Conservation (phyloP, 2,888 invertebrate genomes). For the Cacoxenus indagator region DNA sequence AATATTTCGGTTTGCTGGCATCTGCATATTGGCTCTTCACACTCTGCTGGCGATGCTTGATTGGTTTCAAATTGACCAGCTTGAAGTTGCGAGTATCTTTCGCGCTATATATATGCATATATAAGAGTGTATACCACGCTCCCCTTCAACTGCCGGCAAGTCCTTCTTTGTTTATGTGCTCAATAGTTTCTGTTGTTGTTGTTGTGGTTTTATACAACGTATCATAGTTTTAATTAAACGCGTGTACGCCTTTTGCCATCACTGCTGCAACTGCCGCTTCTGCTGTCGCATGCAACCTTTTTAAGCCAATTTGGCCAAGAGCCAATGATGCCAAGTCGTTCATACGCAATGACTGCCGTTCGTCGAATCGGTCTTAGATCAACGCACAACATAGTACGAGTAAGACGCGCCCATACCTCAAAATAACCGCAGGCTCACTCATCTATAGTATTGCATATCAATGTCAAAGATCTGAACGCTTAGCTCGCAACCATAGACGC, state of each 20-base stretch:
- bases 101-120: neutral
- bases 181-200: no score
- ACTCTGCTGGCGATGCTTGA: neutral
- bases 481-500: neutral
- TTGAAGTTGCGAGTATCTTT: neutral
- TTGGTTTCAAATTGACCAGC: constrained; percentile 5
- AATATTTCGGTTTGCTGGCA: neutral
- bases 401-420: neutral
- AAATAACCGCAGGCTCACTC: constrained; percentile 8
- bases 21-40: neutral
- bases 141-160: neutral
- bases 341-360: neutral
- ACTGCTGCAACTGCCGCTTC: neutral
- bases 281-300: neutral
- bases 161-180: neutral
- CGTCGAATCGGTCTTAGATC: neutral
- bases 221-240: neutral
- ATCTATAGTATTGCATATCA: constrained; percentile 18
- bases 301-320: neutral
- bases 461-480: neutral
- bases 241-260: neutral
- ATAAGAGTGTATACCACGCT: neutral
- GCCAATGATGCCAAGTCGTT: neutral
- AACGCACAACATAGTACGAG: no score
- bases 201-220: neutral